phyloP scores from a whole-genome alignment of 1,140 invertebrate genomes.

The Tetramorium simillimum region DNA sequence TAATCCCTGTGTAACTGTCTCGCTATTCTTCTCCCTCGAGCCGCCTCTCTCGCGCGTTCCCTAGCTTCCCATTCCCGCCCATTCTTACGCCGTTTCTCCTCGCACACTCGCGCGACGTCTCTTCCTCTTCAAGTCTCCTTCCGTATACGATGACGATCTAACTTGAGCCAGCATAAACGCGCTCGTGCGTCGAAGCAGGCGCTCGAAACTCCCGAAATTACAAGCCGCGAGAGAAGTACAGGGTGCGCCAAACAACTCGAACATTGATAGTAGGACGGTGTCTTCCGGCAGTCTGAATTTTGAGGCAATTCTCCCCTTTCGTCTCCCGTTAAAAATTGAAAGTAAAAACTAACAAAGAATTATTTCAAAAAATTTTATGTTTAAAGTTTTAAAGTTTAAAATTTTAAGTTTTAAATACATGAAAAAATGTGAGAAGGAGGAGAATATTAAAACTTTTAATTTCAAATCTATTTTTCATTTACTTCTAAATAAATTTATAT shows the following conservation, averaged over 20 bases:
- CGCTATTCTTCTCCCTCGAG: constrained; percentile 39
- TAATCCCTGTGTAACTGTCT: constrained; percentile 40
- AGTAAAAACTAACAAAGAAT: neutral
- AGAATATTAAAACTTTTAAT: neutral
- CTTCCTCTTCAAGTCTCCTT: neutral
- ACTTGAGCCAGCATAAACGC: constrained; percentile 23
- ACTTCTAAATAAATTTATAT: neutral
- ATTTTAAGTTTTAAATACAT: neutral
- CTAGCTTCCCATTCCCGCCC: neutral
- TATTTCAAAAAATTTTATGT: neutral
- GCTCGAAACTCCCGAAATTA: constrained; percentile 37
- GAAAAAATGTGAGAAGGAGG: neutral
- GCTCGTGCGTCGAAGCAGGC: constrained; percentile 21
- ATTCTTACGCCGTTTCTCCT: constrained; percentile 27
- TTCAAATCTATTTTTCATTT: neutral
- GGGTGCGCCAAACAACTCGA: constrained; percentile 26
- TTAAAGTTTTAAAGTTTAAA: too few relatives aligned
- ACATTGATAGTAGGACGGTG: neutral
- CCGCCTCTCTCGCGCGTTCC: neutral
- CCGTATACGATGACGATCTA: constrained; percentile 23
- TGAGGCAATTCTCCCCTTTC: neutral
- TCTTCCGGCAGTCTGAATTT: constrained; percentile 1
- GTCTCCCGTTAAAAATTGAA: constrained; percentile 14
- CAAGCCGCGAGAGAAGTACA: constrained; percentile 35
- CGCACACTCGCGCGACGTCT: neutral